Percentiles rank a stretch among this genome's conserved stretches.
Conservation (phyloP, 2,888 invertebrate species). For the Nudaria mundana region DNA sequence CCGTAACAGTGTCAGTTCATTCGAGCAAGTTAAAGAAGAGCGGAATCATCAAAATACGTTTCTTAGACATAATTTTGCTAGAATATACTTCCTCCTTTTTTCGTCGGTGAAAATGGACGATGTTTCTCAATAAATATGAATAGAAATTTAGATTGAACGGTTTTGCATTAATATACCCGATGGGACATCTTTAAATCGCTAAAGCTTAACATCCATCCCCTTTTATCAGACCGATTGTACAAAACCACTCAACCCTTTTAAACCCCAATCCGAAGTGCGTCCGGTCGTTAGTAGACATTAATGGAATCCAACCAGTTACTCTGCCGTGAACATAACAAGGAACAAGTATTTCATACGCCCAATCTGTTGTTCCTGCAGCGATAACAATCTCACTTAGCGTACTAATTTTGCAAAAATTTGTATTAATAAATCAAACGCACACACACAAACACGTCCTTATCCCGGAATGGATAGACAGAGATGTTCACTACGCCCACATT, state of each 20-base stretch:
- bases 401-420: constrained; percentile 27
- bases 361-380: constrained; percentile 56
- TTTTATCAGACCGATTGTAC: constrained; percentile 78
- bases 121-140: too few species aligned
- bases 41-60: too few species aligned
- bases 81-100: too few species aligned
- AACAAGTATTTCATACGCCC: constrained; percentile 49
- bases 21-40: too few species aligned
- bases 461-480: neutral
- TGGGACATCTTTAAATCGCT: constrained; percentile 74
- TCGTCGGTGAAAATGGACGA: too few species aligned
- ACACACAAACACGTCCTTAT: neutral
- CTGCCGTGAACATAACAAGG: constrained; percentile 77
- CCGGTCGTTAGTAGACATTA: constrained; percentile 80
- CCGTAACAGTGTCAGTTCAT: too few species aligned
- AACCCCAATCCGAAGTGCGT: constrained; percentile 77
- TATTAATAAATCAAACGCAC: constrained; percentile 11
- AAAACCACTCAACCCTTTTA: constrained; percentile 81
- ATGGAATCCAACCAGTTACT: constrained; percentile 74
- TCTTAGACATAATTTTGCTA: too few species aligned
- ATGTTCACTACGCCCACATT: neutral
- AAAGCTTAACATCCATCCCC: constrained; percentile 74
- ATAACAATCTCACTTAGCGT: constrained; percentile 41
- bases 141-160: constrained; percentile 50
- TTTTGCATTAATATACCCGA: constrained; percentile 53